These are phyloP conservation scores for Tiliacea citrago DNA, from an alignment of 2,888 invertebrate genomes.

Conservation along the genomic window DNA sequence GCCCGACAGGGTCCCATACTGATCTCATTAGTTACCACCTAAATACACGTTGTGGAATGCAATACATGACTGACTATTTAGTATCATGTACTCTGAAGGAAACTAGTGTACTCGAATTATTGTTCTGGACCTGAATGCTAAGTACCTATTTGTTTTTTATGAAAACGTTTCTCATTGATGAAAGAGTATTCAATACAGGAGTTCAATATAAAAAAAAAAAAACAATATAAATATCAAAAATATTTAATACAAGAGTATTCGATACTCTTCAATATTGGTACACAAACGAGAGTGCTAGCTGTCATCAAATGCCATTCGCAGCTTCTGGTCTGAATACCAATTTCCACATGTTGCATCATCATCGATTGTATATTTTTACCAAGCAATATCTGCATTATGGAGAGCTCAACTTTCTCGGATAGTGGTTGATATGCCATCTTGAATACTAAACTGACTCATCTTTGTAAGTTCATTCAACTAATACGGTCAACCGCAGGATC, in stretches of 20 bases:
- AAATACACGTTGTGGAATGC: too few species aligned
- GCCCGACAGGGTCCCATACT: too few species aligned
- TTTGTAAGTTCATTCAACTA: slow-evolving; percentile 21
- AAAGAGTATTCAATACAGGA: not conserved
- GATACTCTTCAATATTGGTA: slow-evolving; percentile 2
- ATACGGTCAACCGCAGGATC: not conserved
- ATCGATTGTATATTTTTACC: slow-evolving; percentile 14
- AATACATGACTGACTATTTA: not conserved
- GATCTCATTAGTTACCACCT: not conserved
- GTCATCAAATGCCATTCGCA: slow-evolving; percentile 22
- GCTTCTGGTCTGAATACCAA: slow-evolving; percentile 25
- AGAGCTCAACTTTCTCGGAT: not conserved
- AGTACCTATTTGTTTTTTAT: not conserved
- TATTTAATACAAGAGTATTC: not conserved
- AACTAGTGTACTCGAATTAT: not conserved
- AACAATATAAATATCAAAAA: too few species aligned
- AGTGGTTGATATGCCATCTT: slow-evolving; percentile 34
- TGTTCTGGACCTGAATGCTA: too few species aligned
- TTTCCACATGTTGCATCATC: slow-evolving; percentile 17
- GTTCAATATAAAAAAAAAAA: too few species aligned
- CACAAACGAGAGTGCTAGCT: slow-evolving; percentile 2
- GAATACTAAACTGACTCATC: slow-evolving; percentile 39
- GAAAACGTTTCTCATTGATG: not conserved
- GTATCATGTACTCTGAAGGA: not conserved
- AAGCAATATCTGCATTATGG: slow-evolving; percentile 19